Percentiles rank a stretch among this genome's conserved stretches.
phyloP scores from a whole-genome alignment of 2,113 vertebrate genomes.

The Gila orcuttii region DNA sequence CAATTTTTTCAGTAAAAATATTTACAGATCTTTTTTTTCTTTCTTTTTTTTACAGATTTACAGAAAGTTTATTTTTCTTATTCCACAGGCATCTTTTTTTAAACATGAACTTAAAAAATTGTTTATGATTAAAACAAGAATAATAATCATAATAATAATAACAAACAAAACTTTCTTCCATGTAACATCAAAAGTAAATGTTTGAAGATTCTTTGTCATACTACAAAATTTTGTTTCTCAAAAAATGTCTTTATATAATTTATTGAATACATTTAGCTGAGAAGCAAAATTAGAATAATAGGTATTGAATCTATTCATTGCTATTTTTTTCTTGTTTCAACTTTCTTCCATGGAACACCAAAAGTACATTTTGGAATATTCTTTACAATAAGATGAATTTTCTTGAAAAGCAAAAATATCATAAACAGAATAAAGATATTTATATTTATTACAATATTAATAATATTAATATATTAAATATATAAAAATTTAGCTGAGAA shows the following conservation, averaged over 20 bases:
- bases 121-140: background rate
- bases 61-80: background rate
- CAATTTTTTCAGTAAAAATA: background rate
- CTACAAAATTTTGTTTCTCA: background rate
- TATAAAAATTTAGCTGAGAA: background rate
- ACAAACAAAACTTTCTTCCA: background rate
- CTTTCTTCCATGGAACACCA: background rate
- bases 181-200: background rate
- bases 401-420: no score
- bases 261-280: background rate
- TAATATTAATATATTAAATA: background rate
- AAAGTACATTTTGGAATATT: background rate
- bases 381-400: background rate
- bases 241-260: no score
- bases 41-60: no score
- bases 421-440: no score
- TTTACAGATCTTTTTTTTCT: background rate
- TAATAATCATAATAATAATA: background rate
- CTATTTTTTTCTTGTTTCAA: background rate
- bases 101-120: background rate
- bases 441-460: background rate
- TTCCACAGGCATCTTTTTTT: background rate
- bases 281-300: background rate
- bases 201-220: background rate
- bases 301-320: background rate